Evolutionary conservation across 2,113 vertebrate species (phyloP), one percentile per base, ranked within the genome.

Genomic region (Crocuta crocuta): DNA sequence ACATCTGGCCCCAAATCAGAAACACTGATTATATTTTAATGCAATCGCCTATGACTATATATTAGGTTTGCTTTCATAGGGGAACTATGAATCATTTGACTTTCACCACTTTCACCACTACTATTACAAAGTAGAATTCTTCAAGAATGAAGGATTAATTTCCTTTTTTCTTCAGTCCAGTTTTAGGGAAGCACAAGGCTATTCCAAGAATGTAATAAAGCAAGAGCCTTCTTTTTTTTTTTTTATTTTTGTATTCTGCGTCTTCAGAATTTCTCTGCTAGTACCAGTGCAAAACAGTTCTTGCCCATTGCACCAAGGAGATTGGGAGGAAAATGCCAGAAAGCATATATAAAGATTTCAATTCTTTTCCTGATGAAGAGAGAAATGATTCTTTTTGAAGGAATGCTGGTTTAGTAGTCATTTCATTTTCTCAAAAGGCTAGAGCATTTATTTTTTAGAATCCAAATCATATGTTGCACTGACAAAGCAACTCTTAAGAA

Each of bases 71-170:
- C 48, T 95, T 89, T 90, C 81, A 45, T 48, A 80, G 10, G 12
- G 74, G 19, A 80, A 91, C 71, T 78, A 55, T 63, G 63, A 93
- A 39, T 93, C 17, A 53, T 65, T 95, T 92, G 58, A 86, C 35
- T 91, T 97, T 84, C 39, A 71, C 71, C 58, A 63, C 28, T 35
- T 89, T 39, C 39, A 39, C 39, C 39, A 39, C 39, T 39, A 39
- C 39, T 39, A 39, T 39, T 80, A 82, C 17, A 82, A 7, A 35
- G 26, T 79, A 31, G 4, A 48, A 65, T 96, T 92, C 43, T 86
- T 96, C 33, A 81, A 26, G n/a, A 95, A 93, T 58, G 71, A 87
- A 90, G 95, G 53, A 74, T 96, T 95, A 65, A 68, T 97, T 98
- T 95, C 65, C 88, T 96, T 97, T 97, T 70, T 93, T 97, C 28